A percentile compares a stretch with the other conserved stretches of the same genome.
phyloP scores from a whole-genome alignment of 2,888 invertebrate species.

The Drosophila mimica region DNA sequence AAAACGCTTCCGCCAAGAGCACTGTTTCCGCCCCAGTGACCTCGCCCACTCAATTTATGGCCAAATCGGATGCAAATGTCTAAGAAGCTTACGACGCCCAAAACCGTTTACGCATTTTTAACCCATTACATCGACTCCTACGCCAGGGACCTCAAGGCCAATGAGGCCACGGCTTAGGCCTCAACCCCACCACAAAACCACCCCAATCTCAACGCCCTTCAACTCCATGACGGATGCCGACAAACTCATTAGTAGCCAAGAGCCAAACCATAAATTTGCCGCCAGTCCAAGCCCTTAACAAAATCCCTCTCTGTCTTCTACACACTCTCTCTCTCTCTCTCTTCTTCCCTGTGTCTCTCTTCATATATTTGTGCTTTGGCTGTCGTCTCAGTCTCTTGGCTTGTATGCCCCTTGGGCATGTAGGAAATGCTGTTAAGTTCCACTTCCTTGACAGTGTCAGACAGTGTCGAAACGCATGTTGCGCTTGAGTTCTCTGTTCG shows the following conservation, averaged over 20 bases:
- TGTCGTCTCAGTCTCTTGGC: slow-evolving; percentile 9
- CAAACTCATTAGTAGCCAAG: slow-evolving; percentile 78
- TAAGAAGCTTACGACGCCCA: slow-evolving; percentile 77
- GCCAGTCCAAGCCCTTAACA: slow-evolving; percentile 54
- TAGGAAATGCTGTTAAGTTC: slow-evolving; percentile 60
- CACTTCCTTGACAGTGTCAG: slow-evolving; percentile 63
- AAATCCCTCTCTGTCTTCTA: slow-evolving; percentile 7
- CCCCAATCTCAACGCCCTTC: slow-evolving; percentile 15
- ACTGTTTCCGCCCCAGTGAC: slow-evolving; percentile 28
- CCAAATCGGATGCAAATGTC: slow-evolving; percentile 74
- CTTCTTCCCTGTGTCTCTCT: background rate
- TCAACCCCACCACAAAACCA: slow-evolving; percentile 9
- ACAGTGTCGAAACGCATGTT: slow-evolving; percentile 31
- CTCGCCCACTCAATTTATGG: slow-evolving; percentile 65
- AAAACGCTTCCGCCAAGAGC: slow-evolving; percentile 68
- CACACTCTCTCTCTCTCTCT: background rate
- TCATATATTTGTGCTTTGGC: background rate
- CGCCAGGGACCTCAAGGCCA: slow-evolving; percentile 42
- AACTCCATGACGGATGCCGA: slow-evolving; percentile 66
- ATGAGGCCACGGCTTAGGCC: slow-evolving; percentile 49
- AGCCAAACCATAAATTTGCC: slow-evolving; percentile 73
- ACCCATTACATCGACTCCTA: slow-evolving; percentile 61
- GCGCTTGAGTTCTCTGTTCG: slow-evolving; percentile 3
- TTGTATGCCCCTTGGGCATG: slow-evolving; percentile 37
- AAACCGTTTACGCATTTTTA: slow-evolving; percentile 77